These are phyloP conservation scores for Sarcophaga caerulescens DNA, from an alignment of 2,888 invertebrate species.

Conservation along the genomic window DNA sequence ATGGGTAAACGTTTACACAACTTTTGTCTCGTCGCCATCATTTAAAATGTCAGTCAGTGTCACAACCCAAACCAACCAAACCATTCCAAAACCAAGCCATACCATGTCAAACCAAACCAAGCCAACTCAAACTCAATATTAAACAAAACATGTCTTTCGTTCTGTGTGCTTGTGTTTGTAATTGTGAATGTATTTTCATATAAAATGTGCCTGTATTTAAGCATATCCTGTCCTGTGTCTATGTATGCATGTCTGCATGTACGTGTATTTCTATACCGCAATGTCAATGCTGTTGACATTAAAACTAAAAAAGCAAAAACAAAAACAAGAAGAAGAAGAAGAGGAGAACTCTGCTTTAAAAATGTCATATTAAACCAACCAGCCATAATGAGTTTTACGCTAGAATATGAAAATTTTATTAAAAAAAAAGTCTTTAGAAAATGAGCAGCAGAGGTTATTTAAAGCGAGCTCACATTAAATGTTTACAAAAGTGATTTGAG, in stretches of 20 bases:
- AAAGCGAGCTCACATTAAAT: no score
- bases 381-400: not conserved
- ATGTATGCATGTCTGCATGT: not conserved
- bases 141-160: not conserved
- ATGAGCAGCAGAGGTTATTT: not conserved
- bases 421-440: not conserved
- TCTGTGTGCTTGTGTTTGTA: not conserved
- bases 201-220: conserved; percentile 3
- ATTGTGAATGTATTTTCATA: conserved; percentile 27
- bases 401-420: not conserved
- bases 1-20: not conserved
- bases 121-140: conserved; percentile 7
- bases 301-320: conserved; percentile 21
- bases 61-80: not conserved
- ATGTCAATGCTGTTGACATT: conserved; percentile 63
- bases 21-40: conserved; percentile 16
- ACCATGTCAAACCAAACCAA: not conserved
- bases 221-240: not conserved
- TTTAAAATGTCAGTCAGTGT: not conserved
- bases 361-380: not conserved
- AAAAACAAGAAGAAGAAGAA: not conserved
- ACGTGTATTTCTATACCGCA: conserved; percentile 35
- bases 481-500: no score
- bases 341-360: not conserved
- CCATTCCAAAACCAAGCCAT: not conserved